Conservation (phyloP, 2,797 vertebrate species). For the Calcarius lapponicus region DNA sequence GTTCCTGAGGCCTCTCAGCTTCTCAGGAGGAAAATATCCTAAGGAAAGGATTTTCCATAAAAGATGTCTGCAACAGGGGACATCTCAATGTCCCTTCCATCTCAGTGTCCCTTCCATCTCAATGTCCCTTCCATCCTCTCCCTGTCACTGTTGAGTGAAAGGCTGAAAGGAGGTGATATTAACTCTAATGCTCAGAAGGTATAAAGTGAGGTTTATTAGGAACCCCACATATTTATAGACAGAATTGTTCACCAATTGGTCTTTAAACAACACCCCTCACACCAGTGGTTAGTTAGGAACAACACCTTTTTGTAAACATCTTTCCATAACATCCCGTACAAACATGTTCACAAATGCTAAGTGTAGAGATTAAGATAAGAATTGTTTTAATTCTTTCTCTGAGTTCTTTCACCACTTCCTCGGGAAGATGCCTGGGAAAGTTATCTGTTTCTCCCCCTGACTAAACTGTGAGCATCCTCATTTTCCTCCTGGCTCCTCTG, state of each 20-base stretch:
- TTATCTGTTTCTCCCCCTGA: neutral
- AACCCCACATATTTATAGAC: neutral
- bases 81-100: neutral
- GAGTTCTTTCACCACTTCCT: neutral
- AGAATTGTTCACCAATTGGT: neutral
- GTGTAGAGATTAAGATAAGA: neutral
- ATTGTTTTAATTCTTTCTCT: neutral
- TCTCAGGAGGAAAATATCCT: too few relatives aligned
- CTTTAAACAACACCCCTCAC: neutral
- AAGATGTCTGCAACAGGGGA: neutral
- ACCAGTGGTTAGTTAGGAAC: neutral
- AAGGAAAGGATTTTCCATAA: too few relatives aligned
- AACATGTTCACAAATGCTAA: neutral
- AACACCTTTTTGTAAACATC: neutral
- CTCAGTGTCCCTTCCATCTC: too few relatives aligned
- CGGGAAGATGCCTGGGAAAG: neutral
- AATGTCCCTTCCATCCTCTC: neutral
- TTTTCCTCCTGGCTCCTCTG: neutral
- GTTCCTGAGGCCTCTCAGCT: too few relatives aligned
- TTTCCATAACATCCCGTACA: neutral
- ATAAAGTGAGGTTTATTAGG: neutral
- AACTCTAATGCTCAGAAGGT: neutral
- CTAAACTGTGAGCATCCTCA: neutral
- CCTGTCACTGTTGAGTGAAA: neutral
- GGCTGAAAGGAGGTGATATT: too few relatives aligned